These are phyloP conservation scores for Brachymystax lenok DNA, from an alignment of 2,797 vertebrate genomes.

Conservation along the genomic window DNA sequence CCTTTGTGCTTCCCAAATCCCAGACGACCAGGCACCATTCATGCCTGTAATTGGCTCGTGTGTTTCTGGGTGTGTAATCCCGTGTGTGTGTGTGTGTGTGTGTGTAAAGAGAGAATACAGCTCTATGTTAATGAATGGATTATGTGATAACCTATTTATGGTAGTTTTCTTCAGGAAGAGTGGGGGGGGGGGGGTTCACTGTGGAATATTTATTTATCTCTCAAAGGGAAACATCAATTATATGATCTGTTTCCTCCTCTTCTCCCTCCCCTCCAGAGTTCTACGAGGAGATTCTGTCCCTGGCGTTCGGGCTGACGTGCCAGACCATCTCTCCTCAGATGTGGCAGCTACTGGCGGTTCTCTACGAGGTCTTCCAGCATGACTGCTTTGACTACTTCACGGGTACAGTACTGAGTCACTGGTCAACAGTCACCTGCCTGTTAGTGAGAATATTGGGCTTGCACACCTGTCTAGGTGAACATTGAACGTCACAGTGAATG, in stretches of 20 bases:
- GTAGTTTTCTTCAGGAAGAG: background rate
- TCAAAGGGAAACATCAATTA: background rate
- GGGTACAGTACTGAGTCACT: conserved; percentile 68
- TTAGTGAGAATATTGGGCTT: too few relatives aligned
- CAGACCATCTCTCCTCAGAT: conserved; percentile 93
- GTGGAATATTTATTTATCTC: conserved; percentile 17
- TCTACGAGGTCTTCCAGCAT: conserved; percentile 94
- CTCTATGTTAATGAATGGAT: conserved; percentile 23
- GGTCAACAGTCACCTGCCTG: too few relatives aligned
- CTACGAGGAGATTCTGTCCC: conserved; percentile 95
- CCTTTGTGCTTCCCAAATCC: background rate
- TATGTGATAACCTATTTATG: conserved; percentile 20
- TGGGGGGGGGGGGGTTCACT: conserved; percentile 16
- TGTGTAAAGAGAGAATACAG: background rate
- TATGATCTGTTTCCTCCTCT: background rate
- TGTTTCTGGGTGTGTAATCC: too few relatives aligned
- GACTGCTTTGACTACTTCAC: conserved; percentile 97
- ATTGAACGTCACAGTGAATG: background rate
- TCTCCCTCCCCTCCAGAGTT: conserved; percentile 80
- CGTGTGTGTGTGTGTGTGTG: conserved; percentile 1
- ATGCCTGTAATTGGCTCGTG: background rate
- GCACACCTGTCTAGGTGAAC: background rate
- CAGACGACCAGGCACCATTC: background rate
- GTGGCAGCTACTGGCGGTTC: conserved; percentile 94
- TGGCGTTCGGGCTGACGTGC: conserved; percentile 94